Conservation (phyloP, 92 coral and sea anemone genomes). For the Porites evermanni region DNA sequence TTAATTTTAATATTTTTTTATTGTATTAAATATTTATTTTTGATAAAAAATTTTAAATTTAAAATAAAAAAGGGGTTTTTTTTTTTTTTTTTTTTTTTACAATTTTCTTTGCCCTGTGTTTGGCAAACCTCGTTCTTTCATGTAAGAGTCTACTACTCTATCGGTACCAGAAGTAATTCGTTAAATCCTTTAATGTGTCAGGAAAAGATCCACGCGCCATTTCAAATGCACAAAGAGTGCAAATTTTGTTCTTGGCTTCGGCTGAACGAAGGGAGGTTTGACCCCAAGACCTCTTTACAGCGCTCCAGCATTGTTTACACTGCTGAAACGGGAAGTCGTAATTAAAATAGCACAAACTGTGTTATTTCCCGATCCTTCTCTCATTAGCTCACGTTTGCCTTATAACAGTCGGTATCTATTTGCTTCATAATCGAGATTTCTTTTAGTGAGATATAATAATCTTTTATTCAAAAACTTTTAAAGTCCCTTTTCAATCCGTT, state of each 20-base stretch:
- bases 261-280: not conserved
- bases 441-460: not conserved
- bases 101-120: too few species aligned
- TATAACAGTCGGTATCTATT: not conserved
- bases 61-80: too few species aligned
- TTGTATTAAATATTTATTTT: too few species aligned
- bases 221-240: not conserved
- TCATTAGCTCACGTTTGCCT: not conserved
- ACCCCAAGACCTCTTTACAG: slow-evolving; percentile 33
- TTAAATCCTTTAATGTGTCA: too few species aligned
- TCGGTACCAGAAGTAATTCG: too few species aligned
- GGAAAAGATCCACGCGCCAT: not conserved
- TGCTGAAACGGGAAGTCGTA: slow-evolving; percentile 38
- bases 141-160: too few species aligned
- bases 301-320: slow-evolving; percentile 7
- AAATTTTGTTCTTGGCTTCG: not conserved
- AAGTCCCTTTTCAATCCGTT: not conserved
- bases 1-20: too few species aligned
- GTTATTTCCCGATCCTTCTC: not conserved
- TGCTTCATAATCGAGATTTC: not conserved
- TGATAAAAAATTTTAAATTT: too few species aligned
- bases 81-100: too few species aligned
- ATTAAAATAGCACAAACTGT: slow-evolving; percentile 7
- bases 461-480: too few species aligned
- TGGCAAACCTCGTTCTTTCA: too few species aligned